A percentile compares a stretch with the other conserved stretches of the same genome.
These are phyloP conservation scores for Gymnorhina tibicen DNA, from an alignment of 2,113 vertebrate genomes.

Conservation along the genomic window DNA sequence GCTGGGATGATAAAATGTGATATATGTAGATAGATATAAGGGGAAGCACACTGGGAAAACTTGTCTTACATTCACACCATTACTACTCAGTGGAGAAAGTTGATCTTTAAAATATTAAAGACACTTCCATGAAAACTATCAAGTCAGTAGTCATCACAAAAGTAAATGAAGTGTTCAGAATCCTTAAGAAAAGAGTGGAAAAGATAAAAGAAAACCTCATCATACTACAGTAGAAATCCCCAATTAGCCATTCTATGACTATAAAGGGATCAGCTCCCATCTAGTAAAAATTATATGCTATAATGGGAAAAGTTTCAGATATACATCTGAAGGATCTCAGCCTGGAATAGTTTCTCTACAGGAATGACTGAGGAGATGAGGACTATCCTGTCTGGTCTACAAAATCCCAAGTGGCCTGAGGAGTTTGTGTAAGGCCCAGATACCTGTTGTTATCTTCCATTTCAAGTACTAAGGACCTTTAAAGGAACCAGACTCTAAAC, in stretches of 20 bases:
- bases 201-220: not conserved
- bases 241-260: not conserved
- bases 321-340: not conserved
- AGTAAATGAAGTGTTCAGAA: not conserved
- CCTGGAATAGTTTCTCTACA: not conserved
- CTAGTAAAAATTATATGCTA: not conserved
- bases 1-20: not conserved
- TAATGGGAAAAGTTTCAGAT: not conserved
- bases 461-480: not conserved
- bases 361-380: not conserved
- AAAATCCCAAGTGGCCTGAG: not conserved
- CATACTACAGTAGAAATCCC: not conserved
- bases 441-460: not conserved
- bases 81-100: not conserved
- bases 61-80: not conserved
- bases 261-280: not conserved
- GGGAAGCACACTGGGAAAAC: not conserved
- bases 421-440: not conserved
- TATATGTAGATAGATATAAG: not conserved
- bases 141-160: not conserved
- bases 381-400: not conserved
- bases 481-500: not conserved
- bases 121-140: not conserved
- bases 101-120: not conserved
- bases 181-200: not conserved